Base-by-base conservation (phyloP, 2,888 invertebrate genomes). In the Conomelus anceps region DNA sequence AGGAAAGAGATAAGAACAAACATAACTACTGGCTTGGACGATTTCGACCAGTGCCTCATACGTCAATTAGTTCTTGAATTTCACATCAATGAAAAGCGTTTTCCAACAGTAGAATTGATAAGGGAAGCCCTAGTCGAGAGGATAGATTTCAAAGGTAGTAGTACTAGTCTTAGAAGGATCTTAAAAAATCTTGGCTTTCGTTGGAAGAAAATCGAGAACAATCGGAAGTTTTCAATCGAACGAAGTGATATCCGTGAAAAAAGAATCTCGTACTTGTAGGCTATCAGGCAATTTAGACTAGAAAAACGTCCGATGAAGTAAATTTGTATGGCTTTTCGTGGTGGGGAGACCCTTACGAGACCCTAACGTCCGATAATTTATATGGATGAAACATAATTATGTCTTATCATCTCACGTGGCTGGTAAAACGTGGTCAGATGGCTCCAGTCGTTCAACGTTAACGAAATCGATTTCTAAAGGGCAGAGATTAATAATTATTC, bases 91-190 rank as follows among this genome's bases (percentile, higher is more conserved):
- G 88, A 88, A 84, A n/a, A n/a, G n/a, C n/a, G n/a, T n/a, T n/a
- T n/a, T n/a, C n/a, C n/a, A n/a, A n/a, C n/a, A n/a, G n/a, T 84
- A 88, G 84, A 84, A 88, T 24, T 84, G 84, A 29, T 88, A n/a
- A 17, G 6, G 24, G 1, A 22, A 22, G 85, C 23, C 22, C 22
- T 88, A 22, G n/a, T 20, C 23, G 22, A 90, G 23, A 84, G 88
- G 89, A 85, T 88, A 13, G 84, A 88, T 22, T 41, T 88, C 23
- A 13, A 84, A 23, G 88, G 88, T 3, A n/a, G n/a, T n/a, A n/a
- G n/a, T n/a, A n/a, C n/a, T n/a, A n/a, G n/a, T n/a, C n/a, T n/a
- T n/a, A n/a, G n/a, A n/a, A n/a, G n/a, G n/a, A n/a, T n/a, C n/a
- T n/a, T n/a, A n/a, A n/a, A n/a, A n/a, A n/a, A n/a, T n/a, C n/a